Evolutionary conservation across 2,888 invertebrate species (phyloP), one percentile per base, ranked within the genome.

Genomic region (Drosophila cognata): DNA sequence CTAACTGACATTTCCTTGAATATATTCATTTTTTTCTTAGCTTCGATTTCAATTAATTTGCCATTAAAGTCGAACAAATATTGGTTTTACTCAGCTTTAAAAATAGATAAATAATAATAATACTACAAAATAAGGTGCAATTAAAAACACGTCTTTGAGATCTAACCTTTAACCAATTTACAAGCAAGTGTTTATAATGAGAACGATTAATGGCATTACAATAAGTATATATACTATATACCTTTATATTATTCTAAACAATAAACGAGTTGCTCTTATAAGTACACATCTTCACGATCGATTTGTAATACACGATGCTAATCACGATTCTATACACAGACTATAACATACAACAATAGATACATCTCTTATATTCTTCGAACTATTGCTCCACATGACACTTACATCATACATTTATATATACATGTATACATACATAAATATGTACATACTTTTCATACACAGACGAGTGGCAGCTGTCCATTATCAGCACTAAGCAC

Each of bases 401-500:
- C 11, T 11, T 41, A 41, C n/a, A 46, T 21, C 21, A 10, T 46
- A 46, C 21, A 21, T 16, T 2, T 3, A 21, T 46, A 13, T 2
- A 18, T 10, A n/a, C n/a, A 2, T 21, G 11, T 6, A n/a, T 6
- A 6, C 11, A 21, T 18, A 18, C 7, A 18, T 38, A 18, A 18
- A 38, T 8, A 21, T 16, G 1, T 21, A n/a, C 41, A 21, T 11
- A 21, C 11, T 43, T 21, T 18, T 28, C 28, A 28, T 10, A 16
- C 16, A 10, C 29, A 85, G 88, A 65, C 71, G 16, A 38, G 56
- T 13, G 71, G 36, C 0, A 74, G 51, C 29, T 88, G 84, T 38
- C 79, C 90, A 0, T n/a, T 84, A 0, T 48, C 65, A 0, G 36
- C 72, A 0, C 4, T 88, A 0, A 77, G 89, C 51, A 67, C 61